These are phyloP conservation scores for Ptychoptera contaminata DNA, from an alignment of 2,888 invertebrate genomes.

Conservation along the genomic window DNA sequence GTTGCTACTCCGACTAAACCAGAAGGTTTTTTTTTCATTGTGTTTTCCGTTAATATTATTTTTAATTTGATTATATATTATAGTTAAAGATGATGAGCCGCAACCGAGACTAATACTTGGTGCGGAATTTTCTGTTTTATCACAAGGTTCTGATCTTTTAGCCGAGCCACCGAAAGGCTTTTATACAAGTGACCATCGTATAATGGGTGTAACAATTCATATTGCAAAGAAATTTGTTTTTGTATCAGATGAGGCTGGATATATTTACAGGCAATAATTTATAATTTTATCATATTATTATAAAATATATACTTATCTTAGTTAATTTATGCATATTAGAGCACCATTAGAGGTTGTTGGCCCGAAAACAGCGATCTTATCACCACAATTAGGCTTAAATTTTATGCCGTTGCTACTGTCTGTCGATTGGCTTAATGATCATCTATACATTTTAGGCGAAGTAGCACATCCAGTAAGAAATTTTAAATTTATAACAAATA, in stretches of 20 bases:
- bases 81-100: constrained; percentile 11
- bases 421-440: constrained; percentile 79
- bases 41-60: not conserved
- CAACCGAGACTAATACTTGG: constrained; percentile 41
- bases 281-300: not conserved
- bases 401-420: constrained; percentile 56
- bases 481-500: constrained; percentile 18
- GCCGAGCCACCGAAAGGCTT: constrained; percentile 14
- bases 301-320: constrained; percentile 11
- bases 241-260: constrained; percentile 57
- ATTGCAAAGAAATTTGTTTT: constrained; percentile 58
- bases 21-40: not conserved
- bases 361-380: constrained; percentile 31
- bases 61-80: not conserved
- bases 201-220: constrained; percentile 59
- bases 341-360: constrained; percentile 19
- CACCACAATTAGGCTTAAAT: constrained; percentile 36
- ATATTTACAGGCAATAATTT: constrained; percentile 34
- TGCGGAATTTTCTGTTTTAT: constrained; percentile 48
- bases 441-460: constrained; percentile 68
- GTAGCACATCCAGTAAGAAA: constrained; percentile 34
- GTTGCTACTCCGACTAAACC: constrained; percentile 45
- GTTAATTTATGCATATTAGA: constrained; percentile 4
- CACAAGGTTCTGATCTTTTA: constrained; percentile 37
- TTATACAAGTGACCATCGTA: constrained; percentile 19